Base-by-base conservation (phyloP, 2,888 invertebrate genomes). In the Digitonthophagus gazella region DNA sequence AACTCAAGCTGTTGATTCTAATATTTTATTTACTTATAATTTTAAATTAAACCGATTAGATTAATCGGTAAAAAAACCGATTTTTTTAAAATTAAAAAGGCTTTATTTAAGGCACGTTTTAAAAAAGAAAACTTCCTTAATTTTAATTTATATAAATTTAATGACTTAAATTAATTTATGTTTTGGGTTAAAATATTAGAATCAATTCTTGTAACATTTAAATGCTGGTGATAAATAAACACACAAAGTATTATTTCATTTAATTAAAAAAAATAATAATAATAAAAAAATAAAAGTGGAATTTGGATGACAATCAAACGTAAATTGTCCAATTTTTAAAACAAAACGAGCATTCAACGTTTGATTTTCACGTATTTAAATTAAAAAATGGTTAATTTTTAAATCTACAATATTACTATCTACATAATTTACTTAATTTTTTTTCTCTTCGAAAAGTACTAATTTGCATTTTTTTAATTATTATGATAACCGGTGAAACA, bases 281-380 rank as follows among this genome's bases (percentile, higher is more conserved):
- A n/a, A n/a, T n/a, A n/a, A n/a, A n/a, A n/a, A 63, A 28, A 65
- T 5, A 64, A n/a, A 56, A 57, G 79, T 80, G 83, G 83, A 83
- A 83, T 83, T 83, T 83, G 83, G 83, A 83, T 83, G 79, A 79
- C 75, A 80, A 18, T 78, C 77, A 79, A 81, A 79, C 78, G 80
- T 76, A 75, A 76, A 67, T 11, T 44, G 6, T 11, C 28, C 28
- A 8, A 44, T 44, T 44, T 44, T 44, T 44, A 44, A 44, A 44
- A 44, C 28, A 44, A 44, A 44, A 44, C 28, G 28, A 11, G 28
- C 28, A 44, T 8, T 44, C 11, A 44, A 11, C 11, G 28, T 44
- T 44, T 44, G 28, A 44, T 44, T 44, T 44, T 44, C 28, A 44
- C 11, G 6, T 2, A 44, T 8, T 8, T 44, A 44, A 44, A 44